Evolutionary conservation across 2,797 vertebrate species (phyloP).

Genomic region (Eulemur albifrons): DNA sequence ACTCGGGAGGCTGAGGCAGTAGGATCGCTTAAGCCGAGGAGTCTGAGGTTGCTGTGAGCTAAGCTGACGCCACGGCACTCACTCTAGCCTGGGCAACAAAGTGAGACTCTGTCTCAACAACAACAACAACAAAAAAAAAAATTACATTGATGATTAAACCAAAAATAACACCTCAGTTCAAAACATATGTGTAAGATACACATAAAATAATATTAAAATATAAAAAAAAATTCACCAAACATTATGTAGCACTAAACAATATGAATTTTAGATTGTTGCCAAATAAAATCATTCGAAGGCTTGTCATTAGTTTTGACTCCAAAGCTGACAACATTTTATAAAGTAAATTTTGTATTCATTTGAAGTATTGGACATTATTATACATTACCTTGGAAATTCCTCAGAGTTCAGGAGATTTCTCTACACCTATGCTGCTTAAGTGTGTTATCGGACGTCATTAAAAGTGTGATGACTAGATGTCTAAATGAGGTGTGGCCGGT

Average conservation of each 20-base stretch:
- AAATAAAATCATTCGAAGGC: conserved; percentile 29
- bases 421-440: background rate
- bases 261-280: background rate
- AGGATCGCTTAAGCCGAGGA: too few relatives aligned
- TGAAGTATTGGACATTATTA: background rate
- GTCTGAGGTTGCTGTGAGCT: too few relatives aligned
- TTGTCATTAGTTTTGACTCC: conserved; percentile 16
- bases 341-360: conserved; percentile 16
- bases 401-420: background rate
- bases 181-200: background rate
- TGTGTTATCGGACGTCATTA: background rate
- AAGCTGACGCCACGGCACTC: too few relatives aligned
- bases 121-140: background rate
- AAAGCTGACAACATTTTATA: conserved; percentile 41
- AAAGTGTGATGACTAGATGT: background rate
- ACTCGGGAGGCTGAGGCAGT: too few relatives aligned
- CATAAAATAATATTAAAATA: background rate
- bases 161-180: conserved; percentile 5
- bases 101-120: too few relatives aligned
- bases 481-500: background rate
- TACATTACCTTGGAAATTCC: conserved; percentile 24
- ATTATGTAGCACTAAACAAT: background rate
- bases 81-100: too few relatives aligned
- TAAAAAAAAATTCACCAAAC: background rate
- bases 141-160: background rate